Conservation (phyloP, 2,888 invertebrate genomes). For the Microplitis manilae region DNA sequence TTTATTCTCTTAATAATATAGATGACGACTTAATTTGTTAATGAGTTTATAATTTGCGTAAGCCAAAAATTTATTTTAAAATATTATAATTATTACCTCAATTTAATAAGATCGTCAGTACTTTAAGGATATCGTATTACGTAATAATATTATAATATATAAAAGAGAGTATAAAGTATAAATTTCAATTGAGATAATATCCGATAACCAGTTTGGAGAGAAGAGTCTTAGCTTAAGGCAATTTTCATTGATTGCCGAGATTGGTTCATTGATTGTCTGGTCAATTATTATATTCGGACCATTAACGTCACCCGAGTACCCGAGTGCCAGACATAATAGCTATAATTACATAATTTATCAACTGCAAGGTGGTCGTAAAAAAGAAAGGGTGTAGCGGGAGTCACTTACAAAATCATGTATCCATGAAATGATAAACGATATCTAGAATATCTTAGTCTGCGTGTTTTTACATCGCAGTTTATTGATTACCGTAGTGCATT, state of each 20-base stretch:
- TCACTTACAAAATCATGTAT: neutral
- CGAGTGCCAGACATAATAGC: constrained; percentile 37
- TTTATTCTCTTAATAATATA: neutral
- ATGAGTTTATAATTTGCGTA: neutral
- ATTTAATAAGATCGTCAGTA: too few relatives aligned
- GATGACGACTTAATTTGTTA: neutral
- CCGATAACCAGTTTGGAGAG: neutral
- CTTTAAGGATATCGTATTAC: neutral
- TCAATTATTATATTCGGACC: constrained; percentile 44
- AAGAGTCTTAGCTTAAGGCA: neutral
- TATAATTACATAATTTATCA: constrained; percentile 45
- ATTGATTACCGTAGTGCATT: neutral
- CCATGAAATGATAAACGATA: neutral
- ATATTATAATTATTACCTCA: too few relatives aligned
- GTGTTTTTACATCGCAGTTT: neutral
- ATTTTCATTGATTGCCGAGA: constrained; percentile 22
- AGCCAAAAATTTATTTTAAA: too few relatives aligned
- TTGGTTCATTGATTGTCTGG: constrained; percentile 42
- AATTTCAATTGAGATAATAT: neutral
- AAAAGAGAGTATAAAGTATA: neutral
- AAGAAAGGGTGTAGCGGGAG: neutral
- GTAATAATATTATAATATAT: neutral
- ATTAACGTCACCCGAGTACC: constrained; percentile 37
- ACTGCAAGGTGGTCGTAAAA: neutral
- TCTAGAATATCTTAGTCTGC: neutral